Evolutionary conservation across 2,113 vertebrate genomes (phyloP).

Genomic region (Ctenodactylus gundi): DNA sequence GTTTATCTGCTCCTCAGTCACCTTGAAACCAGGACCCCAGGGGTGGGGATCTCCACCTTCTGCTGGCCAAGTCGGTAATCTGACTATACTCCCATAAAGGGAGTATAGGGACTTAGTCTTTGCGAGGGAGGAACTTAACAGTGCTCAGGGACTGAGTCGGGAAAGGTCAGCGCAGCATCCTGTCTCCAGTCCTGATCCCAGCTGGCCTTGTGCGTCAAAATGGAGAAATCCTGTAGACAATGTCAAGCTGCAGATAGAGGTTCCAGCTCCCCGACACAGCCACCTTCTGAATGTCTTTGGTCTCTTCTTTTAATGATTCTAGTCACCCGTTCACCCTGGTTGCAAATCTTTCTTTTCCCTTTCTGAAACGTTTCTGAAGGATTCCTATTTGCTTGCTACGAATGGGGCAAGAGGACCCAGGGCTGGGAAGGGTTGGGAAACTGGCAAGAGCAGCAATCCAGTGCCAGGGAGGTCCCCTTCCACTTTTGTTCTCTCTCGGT

Average conservation of each 20-base stretch:
- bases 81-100: fast-evolving
- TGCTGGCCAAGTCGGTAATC: too few species aligned
- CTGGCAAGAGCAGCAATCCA: too few species aligned
- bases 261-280: not conserved
- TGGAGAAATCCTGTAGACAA: not conserved
- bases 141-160: not conserved
- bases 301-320: not conserved
- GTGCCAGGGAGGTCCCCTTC: not conserved
- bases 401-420: not conserved
- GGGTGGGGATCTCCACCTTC: not conserved
- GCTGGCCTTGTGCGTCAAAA: not conserved
- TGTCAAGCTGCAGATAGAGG: not conserved
- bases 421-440: too few species aligned
- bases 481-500: fast-evolving
- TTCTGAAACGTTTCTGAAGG: too few species aligned
- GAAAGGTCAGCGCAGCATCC: not conserved
- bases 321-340: not conserved
- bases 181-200: not conserved
- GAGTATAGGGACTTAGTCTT: not conserved
- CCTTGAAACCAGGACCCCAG: fast-evolving
- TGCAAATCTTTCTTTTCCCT: too few species aligned
- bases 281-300: not conserved
- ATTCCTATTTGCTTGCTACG: fast-evolving
- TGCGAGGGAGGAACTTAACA: not conserved
- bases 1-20: fast-evolving